Percentiles rank a stretch among this genome's conserved stretches.
These are phyloP conservation scores for Neotragus pygmaeus DNA, from an alignment of 2,113 vertebrate species.

Conservation along the genomic window DNA sequence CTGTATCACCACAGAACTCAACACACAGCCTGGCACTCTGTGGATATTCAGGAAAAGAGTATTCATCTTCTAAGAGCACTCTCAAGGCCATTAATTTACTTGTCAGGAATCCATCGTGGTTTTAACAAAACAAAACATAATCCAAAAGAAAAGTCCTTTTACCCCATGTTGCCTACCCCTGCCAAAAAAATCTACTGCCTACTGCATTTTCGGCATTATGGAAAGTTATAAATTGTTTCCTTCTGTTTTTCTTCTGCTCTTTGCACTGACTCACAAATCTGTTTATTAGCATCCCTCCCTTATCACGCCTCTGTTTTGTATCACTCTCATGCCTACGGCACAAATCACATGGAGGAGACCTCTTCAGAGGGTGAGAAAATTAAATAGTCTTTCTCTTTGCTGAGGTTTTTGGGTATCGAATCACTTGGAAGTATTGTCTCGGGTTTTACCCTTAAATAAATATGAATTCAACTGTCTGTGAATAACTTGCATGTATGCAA, in stretches of 20 bases:
- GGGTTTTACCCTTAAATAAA: background rate
- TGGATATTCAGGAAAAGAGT: background rate
- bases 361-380: background rate
- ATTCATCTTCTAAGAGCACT: background rate
- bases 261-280: background rate
- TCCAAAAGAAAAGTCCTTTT: background rate
- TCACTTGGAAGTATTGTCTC: background rate
- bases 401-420: background rate
- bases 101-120: accelerated
- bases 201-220: background rate
- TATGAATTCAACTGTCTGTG: background rate
- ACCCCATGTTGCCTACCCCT: background rate
- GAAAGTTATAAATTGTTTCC: background rate
- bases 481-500: background rate
- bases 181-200: background rate
- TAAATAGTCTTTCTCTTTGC: background rate
- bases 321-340: background rate
- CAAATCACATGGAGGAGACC: background rate
- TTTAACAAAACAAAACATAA: background rate
- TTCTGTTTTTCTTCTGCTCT: background rate
- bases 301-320: background rate
- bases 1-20: background rate
- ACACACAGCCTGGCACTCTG: accelerated
- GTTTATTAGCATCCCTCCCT: background rate
- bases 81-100: background rate